Evolutionary conservation across 2,113 vertebrate species (phyloP).

Genomic region (Urocynchramus pylzowi): DNA sequence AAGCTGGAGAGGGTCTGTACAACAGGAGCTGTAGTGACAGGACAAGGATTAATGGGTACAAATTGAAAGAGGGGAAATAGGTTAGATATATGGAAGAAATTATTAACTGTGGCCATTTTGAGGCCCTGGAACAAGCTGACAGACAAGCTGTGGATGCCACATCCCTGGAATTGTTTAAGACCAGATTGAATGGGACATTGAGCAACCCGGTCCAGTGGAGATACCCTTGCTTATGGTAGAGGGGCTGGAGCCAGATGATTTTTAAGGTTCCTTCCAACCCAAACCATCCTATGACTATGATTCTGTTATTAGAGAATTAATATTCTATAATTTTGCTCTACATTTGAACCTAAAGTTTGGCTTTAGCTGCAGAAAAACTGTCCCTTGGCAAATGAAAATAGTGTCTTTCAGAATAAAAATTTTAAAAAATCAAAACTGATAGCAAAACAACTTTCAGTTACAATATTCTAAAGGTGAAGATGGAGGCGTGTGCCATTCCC

Average conservation of each 20-base stretch:
- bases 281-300: neutral
- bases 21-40: neutral
- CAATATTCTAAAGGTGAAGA: neutral
- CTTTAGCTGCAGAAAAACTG: neutral
- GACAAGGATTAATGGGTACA: neutral
- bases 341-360: neutral
- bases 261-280: neutral
- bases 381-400: neutral
- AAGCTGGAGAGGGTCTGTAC: neutral
- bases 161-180: neutral
- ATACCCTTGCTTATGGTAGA: no score
- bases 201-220: neutral
- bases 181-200: neutral
- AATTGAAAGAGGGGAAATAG: neutral
- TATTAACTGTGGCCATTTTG: neutral
- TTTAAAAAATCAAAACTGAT: fast-evolving
- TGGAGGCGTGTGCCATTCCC: neutral
- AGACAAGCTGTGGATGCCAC: neutral
- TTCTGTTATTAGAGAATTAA: neutral
- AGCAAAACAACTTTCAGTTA: neutral
- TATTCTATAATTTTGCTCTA: neutral
- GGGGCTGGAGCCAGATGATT: neutral
- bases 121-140: neutral
- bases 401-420: neutral
- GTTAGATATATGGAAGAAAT: neutral